Conservation (phyloP, 1,140 invertebrate species). For the Proales similis region DNA sequence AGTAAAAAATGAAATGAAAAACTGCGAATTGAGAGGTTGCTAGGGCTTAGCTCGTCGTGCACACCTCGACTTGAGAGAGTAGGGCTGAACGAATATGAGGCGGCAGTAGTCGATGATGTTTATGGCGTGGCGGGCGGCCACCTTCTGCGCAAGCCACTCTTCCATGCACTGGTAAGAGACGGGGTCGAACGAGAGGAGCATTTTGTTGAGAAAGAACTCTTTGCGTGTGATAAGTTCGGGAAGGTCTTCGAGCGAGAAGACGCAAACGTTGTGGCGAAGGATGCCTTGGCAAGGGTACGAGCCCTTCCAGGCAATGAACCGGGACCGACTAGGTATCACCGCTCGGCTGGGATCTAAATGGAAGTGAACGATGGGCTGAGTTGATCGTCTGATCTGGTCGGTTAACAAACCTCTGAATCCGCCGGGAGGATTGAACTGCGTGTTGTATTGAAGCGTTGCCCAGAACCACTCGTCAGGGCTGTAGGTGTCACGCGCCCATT, state of each 20-base stretch:
- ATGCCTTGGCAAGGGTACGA: conserved; percentile 28
- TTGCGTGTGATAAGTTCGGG: conserved; percentile 39
- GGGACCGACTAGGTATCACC: background rate
- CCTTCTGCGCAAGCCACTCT: conserved; percentile 40
- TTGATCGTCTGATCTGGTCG: background rate
- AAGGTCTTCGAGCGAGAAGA: conserved; percentile 44
- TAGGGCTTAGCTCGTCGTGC: no score
- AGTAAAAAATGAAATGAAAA: no score
- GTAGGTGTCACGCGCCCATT: conserved; percentile 42
- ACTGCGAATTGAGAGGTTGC: no score
- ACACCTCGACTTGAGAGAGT: conserved; percentile 33
- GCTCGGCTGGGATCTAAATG: background rate
- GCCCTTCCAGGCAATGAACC: conserved; percentile 26
- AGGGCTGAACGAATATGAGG: conserved; percentile 36
- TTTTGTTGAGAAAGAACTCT: conserved; percentile 50
- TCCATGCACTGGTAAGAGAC: conserved; percentile 45
- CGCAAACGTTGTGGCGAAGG: conserved; percentile 42
- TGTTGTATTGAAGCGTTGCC: conserved; percentile 40
- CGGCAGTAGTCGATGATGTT: conserved; percentile 37
- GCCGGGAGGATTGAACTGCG: conserved; percentile 38
- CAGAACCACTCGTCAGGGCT: conserved; percentile 46
- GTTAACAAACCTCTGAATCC: conserved; percentile 33
- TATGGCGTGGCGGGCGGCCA: conserved; percentile 30
- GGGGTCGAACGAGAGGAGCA: conserved; percentile 43
- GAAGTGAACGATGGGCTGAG: background rate